phyloP scores from a whole-genome alignment of 2,113 vertebrate genomes.

The Rhinoptilus africanus region DNA sequence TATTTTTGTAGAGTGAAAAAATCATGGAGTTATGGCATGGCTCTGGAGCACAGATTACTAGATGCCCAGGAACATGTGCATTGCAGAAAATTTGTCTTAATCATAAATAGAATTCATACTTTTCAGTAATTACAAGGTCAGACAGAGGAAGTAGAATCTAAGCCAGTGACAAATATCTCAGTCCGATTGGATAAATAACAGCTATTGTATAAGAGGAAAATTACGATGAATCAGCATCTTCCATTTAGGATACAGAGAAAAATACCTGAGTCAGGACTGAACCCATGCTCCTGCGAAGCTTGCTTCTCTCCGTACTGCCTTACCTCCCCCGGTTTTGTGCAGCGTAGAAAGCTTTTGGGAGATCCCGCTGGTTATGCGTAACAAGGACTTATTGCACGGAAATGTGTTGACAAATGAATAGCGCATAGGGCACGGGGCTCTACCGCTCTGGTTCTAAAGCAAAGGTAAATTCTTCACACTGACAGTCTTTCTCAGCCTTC shows the following conservation, averaged over 20 bases:
- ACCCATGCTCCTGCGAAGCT: background rate
- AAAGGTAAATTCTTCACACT: background rate
- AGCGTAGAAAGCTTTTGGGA: background rate
- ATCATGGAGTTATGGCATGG: background rate
- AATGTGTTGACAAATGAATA: background rate
- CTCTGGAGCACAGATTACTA: background rate
- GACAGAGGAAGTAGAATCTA: background rate
- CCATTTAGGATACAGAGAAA: background rate
- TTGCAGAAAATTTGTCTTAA: background rate
- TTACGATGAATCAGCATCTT: background rate
- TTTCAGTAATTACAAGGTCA: background rate
- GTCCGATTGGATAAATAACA: background rate
- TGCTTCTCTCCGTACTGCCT: background rate
- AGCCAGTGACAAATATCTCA: background rate
- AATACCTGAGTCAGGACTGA: background rate
- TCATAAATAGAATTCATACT: background rate
- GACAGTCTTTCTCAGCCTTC: background rate
- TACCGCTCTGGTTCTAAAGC: background rate
- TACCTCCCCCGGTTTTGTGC: background rate
- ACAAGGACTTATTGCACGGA: background rate
- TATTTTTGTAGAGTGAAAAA: background rate
- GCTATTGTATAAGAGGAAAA: background rate
- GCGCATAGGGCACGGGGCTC: fast-evolving
- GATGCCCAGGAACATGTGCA: background rate
- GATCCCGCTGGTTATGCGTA: background rate